These are phyloP conservation scores for Eubucco bourcierii DNA, from an alignment of 2,113 vertebrate genomes.

Conservation along the genomic window DNA sequence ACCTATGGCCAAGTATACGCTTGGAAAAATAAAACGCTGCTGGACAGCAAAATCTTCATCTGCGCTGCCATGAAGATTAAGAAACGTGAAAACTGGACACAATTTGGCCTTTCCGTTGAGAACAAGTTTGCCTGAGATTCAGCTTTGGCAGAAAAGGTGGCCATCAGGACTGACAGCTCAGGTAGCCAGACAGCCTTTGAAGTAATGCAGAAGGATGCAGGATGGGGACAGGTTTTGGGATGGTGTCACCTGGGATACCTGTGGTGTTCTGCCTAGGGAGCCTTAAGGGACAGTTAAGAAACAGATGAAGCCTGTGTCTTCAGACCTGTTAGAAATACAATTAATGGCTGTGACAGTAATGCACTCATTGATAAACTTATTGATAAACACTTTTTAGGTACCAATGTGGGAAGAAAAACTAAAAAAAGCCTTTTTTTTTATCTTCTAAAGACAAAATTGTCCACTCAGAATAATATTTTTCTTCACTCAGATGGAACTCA, in stretches of 20 bases:
- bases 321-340: fast-evolving
- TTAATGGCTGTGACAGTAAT: neutral
- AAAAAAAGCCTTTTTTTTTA: neutral
- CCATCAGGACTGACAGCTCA: neutral
- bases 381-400: neutral
- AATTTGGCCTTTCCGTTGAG: neutral
- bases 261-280: neutral
- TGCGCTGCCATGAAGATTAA: neutral
- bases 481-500: neutral
- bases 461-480: neutral
- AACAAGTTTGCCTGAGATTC: neutral
- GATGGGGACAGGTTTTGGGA: neutral
- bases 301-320: neutral
- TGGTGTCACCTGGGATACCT: neutral
- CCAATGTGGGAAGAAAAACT: neutral
- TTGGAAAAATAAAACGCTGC: neutral
- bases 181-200: neutral
- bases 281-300: neutral
- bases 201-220: neutral
- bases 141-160: neutral
- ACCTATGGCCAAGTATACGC: fast-evolving
- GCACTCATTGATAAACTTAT: neutral
- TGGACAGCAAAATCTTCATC: neutral
- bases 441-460: neutral
- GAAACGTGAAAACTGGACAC: neutral